phyloP scores from a whole-genome alignment of 2,113 vertebrate genomes.

The Hippoglossus stenolepis region DNA sequence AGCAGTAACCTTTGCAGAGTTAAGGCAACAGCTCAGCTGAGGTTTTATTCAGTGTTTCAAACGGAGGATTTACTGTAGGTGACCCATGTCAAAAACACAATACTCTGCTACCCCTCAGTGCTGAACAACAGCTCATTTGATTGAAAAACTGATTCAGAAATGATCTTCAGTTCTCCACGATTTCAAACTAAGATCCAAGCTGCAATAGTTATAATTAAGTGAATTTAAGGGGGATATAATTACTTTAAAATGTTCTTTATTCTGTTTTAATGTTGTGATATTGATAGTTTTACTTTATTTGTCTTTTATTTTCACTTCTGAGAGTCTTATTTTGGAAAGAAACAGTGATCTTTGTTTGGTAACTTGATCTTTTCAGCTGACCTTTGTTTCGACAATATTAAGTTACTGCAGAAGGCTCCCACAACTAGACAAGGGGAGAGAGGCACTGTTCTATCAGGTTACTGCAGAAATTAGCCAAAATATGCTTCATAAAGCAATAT shows the following conservation, averaged over 20 bases:
- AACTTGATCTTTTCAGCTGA: conserved; percentile 24
- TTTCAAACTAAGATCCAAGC: no score
- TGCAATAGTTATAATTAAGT: no score
- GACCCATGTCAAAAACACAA: conserved; percentile 38
- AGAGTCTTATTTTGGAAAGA: not conserved
- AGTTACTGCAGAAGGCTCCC: conserved; percentile 49
- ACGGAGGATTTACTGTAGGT: conserved; percentile 20
- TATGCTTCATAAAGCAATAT: not conserved
- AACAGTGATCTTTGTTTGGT: conserved; percentile 16
- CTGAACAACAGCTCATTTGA: conserved; percentile 30
- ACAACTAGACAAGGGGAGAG: conserved; percentile 8
- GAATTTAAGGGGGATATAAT: not conserved
- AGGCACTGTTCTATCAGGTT: not conserved
- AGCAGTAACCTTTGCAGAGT: conserved; percentile 42
- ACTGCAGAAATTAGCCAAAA: not conserved
- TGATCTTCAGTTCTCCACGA: conserved; percentile 23
- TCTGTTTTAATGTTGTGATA: not conserved
- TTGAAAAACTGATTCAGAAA: conserved; percentile 40
- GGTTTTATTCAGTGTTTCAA: conserved; percentile 35
- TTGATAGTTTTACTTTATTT: not conserved
- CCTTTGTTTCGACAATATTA: conserved; percentile 18
- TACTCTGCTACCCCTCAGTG: conserved; percentile 12
- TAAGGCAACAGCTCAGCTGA: conserved; percentile 56
- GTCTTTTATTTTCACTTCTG: not conserved
- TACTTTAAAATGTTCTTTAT: not conserved